Percentiles rank a stretch among this genome's conserved stretches.
Conservation (phyloP, 2,113 vertebrate genomes). For the Takifugu flavidus region DNA sequence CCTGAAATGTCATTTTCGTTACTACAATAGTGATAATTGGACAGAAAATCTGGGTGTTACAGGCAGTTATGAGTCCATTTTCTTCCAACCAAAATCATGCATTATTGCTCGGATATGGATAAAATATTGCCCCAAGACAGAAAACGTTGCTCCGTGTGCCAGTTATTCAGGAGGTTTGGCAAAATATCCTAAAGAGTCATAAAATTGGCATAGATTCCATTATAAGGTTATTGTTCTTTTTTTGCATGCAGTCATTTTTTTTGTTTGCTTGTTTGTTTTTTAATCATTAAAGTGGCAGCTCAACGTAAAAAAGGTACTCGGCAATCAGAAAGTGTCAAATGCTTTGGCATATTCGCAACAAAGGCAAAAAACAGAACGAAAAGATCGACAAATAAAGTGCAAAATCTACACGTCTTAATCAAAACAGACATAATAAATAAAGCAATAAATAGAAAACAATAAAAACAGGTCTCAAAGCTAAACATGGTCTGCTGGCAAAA, state of each 20-base stretch:
- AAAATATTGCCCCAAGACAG: slow-evolving; percentile 78
- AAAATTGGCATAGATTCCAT: slow-evolving; percentile 85
- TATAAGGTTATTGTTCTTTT: slow-evolving; percentile 53
- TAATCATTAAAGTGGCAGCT: slow-evolving; percentile 70
- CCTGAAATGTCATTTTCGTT: slow-evolving; percentile 78
- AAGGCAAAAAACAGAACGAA: slow-evolving; percentile 68
- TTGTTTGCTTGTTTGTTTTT: slow-evolving; percentile 75
- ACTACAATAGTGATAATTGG: slow-evolving; percentile 75
- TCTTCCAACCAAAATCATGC: slow-evolving; percentile 79
- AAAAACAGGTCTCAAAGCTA: slow-evolving; percentile 48
- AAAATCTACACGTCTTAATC: slow-evolving; percentile 54
- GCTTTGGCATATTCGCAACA: slow-evolving; percentile 86
- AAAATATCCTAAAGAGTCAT: slow-evolving; percentile 76
- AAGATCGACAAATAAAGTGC: slow-evolving; percentile 74
- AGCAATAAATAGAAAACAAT: slow-evolving; percentile 42
- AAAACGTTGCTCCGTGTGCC: slow-evolving; percentile 58
- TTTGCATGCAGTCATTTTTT: slow-evolving; percentile 1
- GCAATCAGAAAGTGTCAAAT: slow-evolving; percentile 81
- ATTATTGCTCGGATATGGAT: slow-evolving; percentile 79
- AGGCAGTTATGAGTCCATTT: slow-evolving; percentile 66
- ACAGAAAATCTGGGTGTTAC: slow-evolving; percentile 61
- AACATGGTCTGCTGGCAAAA: slow-evolving; percentile 62
- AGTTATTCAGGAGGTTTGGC: slow-evolving; percentile 72
- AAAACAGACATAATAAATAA: slow-evolving; percentile 59
- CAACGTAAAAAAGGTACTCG: slow-evolving; percentile 60